These are phyloP conservation scores for Scolanthus callimorphus DNA, from an alignment of 92 coral and sea anemone genomes.

Conservation along the genomic window DNA sequence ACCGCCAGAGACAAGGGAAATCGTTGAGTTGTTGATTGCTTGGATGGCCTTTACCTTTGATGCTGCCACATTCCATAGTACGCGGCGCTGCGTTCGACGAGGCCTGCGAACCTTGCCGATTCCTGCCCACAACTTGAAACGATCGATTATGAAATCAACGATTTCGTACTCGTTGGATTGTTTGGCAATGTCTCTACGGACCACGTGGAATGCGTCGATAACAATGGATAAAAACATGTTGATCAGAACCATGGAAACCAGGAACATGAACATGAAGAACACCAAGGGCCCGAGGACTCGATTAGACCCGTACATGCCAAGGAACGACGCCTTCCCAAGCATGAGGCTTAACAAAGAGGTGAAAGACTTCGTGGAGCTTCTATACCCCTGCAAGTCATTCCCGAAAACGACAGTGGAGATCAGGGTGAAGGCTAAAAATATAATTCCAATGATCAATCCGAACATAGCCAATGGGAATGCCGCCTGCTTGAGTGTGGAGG, in stretches of 20 bases:
- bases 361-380: slow-evolving; percentile 53
- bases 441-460: slow-evolving; percentile 62
- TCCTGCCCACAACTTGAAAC: slow-evolving; percentile 93
- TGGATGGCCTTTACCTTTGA: slow-evolving; percentile 62
- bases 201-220: slow-evolving; percentile 62
- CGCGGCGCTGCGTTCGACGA: slow-evolving; percentile 30
- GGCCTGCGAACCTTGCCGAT: slow-evolving; percentile 65
- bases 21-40: slow-evolving; percentile 31
- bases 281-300: slow-evolving; percentile 69
- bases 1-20: slow-evolving; percentile 17
- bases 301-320: slow-evolving; percentile 61
- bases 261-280: slow-evolving; percentile 79
- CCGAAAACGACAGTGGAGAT: slow-evolving; percentile 80
- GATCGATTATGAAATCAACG: slow-evolving; percentile 81
- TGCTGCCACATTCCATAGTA: slow-evolving; percentile 68
- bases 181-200: slow-evolving; percentile 68
- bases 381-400: slow-evolving; percentile 47
- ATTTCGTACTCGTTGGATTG: slow-evolving; percentile 86
- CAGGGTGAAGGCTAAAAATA: slow-evolving; percentile 70
- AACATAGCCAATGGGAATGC: slow-evolving; percentile 74
- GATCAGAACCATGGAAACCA: slow-evolving; percentile 81
- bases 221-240: slow-evolving; percentile 85
- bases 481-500: slow-evolving; percentile 76
- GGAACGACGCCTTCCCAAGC: slow-evolving; percentile 73
- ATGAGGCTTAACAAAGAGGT: slow-evolving; percentile 75